Evolutionary conservation across 2,888 invertebrate species (phyloP).

Genomic region (Nemoura dubitans): DNA sequence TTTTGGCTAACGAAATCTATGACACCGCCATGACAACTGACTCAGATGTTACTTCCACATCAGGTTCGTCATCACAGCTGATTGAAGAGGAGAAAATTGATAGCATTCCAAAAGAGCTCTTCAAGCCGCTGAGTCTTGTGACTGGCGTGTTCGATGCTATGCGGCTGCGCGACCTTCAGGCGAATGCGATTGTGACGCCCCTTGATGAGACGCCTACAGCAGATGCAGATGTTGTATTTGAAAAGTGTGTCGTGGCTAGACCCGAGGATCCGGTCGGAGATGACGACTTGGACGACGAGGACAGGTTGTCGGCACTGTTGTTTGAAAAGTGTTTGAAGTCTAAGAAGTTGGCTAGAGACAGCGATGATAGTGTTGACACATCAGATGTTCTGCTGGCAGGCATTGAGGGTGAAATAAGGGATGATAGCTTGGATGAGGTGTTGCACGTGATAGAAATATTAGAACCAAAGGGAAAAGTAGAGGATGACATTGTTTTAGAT

Average conservation of each 20-base stretch:
- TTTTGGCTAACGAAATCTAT: background rate
- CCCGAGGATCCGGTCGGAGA: background rate
- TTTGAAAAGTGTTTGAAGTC: background rate
- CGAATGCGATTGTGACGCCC: background rate
- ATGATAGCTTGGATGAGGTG: background rate
- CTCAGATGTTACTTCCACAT: too few relatives aligned
- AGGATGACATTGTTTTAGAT: background rate
- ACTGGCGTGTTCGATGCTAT: background rate
- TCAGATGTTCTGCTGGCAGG: background rate
- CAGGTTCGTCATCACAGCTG: background rate
- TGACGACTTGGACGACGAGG: background rate
- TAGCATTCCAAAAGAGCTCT: background rate
- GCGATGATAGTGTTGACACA: background rate
- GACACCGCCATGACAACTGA: background rate
- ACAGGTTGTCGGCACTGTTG: background rate
- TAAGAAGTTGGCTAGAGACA: background rate
- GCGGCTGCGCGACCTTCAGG: background rate
- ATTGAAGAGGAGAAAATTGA: background rate
- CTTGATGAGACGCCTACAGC: background rate
- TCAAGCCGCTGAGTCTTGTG: background rate
- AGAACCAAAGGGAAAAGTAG: background rate
- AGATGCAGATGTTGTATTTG: background rate
- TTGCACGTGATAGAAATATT: slow-evolving; percentile 15
- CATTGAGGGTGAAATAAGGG: background rate
- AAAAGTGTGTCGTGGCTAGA: background rate